A percentile compares a stretch with the other conserved stretches of the same genome.
phyloP scores from a whole-genome alignment of 2,888 invertebrate genomes.

The Metopia argyrocephala region DNA sequence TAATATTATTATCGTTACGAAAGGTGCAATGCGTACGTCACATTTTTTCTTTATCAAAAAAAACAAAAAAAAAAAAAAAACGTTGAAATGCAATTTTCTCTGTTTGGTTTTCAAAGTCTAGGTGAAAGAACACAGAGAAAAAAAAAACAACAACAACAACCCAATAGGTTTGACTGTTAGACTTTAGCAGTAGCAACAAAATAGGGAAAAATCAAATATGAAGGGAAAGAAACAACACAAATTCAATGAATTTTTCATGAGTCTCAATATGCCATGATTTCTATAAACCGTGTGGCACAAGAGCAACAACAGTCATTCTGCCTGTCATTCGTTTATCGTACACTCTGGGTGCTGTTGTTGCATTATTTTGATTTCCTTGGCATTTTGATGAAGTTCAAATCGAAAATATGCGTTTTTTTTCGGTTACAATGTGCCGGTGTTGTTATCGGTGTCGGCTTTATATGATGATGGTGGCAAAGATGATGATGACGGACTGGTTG shows the following conservation, averaged over 20 bases:
- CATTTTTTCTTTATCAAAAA: background rate
- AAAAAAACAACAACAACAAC: background rate
- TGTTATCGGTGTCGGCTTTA: slow-evolving; percentile 43
- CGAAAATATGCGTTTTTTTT: slow-evolving; percentile 50
- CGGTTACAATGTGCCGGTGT: background rate
- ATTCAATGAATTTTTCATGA: slow-evolving; percentile 63
- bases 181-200: slow-evolving; percentile 23
- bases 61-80: slow-evolving; percentile 31
- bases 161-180: slow-evolving; percentile 38
- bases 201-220: slow-evolving; percentile 43
- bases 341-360: background rate
- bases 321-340: background rate
- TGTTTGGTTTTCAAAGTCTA: slow-evolving; percentile 60
- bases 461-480: slow-evolving; percentile 19
- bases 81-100: slow-evolving; percentile 44
- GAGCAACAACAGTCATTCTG: background rate
- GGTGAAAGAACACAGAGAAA: slow-evolving; percentile 51
- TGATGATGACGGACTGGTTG: slow-evolving; percentile 21
- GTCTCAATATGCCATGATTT: slow-evolving; percentile 26
- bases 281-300: background rate
- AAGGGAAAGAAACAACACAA: background rate
- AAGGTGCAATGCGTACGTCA: slow-evolving; percentile 41
- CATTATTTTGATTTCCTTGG: slow-evolving; percentile 34
- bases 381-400: slow-evolving; percentile 58
- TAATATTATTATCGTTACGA: background rate